These are phyloP conservation scores for Conomelus anceps DNA, from an alignment of 2,888 invertebrate species.

Conservation along the genomic window DNA sequence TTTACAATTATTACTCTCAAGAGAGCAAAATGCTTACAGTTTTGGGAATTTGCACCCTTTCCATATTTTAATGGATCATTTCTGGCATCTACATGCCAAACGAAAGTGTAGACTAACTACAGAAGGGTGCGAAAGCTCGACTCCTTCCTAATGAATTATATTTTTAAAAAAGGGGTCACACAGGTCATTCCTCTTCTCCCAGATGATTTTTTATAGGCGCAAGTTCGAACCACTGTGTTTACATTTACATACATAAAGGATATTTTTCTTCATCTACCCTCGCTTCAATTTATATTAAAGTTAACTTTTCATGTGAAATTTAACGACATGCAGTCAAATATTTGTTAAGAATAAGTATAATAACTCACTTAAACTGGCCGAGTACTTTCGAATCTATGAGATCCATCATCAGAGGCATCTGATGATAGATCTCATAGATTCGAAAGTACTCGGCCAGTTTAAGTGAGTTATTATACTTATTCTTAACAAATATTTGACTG, in stretches of 20 bases:
- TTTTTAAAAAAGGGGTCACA: not conserved
- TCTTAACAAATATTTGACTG: no score
- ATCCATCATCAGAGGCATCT: no score
- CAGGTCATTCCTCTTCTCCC: not conserved
- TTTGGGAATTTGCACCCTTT: not conserved
- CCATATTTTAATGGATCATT: not conserved
- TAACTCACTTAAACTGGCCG: no score
- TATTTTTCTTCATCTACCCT: not conserved
- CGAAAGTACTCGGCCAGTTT: no score
- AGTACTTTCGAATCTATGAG: no score
- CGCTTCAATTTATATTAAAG: no score
- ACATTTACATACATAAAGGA: not conserved
- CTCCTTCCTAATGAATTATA: not conserved
- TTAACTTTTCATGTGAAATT: no score
- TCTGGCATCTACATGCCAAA: not conserved
- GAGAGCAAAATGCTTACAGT: not conserved
- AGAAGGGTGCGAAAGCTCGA: not conserved
- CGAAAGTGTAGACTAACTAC: not conserved
- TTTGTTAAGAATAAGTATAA: no score
- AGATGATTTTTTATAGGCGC: not conserved
- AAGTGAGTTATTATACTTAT: no score
- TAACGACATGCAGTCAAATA: no score
- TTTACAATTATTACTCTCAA: not conserved
- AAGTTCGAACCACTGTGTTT: not conserved
- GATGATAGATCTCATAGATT: no score